Evolutionary conservation across 2,888 invertebrate species (phyloP).

Genomic region (Drosophila eohydei): DNA sequence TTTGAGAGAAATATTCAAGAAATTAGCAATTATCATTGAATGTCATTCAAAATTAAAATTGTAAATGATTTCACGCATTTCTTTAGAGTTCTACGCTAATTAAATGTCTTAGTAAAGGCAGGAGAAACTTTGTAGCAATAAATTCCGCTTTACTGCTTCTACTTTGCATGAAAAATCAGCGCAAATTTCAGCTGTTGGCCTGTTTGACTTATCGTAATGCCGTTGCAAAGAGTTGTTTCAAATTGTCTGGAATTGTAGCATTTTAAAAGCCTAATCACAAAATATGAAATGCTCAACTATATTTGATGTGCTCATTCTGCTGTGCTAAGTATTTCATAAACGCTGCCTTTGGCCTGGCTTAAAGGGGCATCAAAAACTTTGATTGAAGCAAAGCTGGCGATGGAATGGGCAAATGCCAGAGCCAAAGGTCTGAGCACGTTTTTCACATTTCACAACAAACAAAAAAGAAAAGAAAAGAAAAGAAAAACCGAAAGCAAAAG

Average conservation of each 20-base stretch:
- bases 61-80: neutral
- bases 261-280: neutral
- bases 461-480: neutral
- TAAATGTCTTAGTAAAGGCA: neutral
- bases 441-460: slow-evolving; percentile 64
- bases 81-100: neutral
- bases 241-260: too few species aligned
- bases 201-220: too few species aligned
- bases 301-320: neutral
- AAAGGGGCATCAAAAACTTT: slow-evolving; percentile 25
- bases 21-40: neutral
- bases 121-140: neutral
- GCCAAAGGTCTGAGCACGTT: slow-evolving; percentile 63
- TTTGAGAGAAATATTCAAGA: neutral
- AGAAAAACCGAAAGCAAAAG: neutral
- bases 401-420: slow-evolving; percentile 29
- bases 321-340: neutral
- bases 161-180: neutral
- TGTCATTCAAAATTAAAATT: neutral
- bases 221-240: too few species aligned
- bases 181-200: neutral
- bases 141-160: too few species aligned
- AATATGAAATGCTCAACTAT: neutral
- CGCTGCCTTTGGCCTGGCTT: slow-evolving; percentile 2
- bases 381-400: slow-evolving; percentile 29